These are phyloP conservation scores for Lytechinus variegatus DNA, from an alignment of 35 echinoderm and acorn worm genomes.

Conservation along the genomic window DNA sequence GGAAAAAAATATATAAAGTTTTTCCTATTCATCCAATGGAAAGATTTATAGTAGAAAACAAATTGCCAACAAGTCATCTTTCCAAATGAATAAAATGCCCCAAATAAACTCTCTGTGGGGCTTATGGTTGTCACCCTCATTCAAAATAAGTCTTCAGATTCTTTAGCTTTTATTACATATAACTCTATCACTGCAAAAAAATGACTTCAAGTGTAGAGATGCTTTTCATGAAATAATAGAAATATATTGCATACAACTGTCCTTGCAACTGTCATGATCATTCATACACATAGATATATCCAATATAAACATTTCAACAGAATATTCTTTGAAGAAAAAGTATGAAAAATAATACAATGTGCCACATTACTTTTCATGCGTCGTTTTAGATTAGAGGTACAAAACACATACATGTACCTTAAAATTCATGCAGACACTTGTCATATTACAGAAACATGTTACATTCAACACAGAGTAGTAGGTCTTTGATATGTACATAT, in stretches of 20 bases:
- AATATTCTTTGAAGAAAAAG: not conserved
- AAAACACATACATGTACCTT: conserved; percentile 3
- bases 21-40: not conserved
- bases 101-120: not conserved
- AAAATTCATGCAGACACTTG: not conserved
- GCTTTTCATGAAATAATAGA: not conserved
- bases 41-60: not conserved
- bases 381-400: not conserved
- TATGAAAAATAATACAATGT: not conserved
- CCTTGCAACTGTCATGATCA: not conserved
- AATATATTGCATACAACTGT: not conserved
- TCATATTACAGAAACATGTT: not conserved
- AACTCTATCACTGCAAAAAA: not conserved
- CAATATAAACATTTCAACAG: not conserved
- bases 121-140: not conserved
- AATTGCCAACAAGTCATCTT: not conserved
- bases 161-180: not conserved
- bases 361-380: not conserved
- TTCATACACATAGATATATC: not conserved
- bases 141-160: not conserved
- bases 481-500: conserved; percentile 2
- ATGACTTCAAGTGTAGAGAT: not conserved
- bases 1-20: not conserved
- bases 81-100: not conserved
- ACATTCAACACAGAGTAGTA: not conserved